Evolutionary conservation across 2,797 vertebrate species (phyloP), one percentile per base, ranked within the genome.

Genomic region (Cygnus olor): DNA sequence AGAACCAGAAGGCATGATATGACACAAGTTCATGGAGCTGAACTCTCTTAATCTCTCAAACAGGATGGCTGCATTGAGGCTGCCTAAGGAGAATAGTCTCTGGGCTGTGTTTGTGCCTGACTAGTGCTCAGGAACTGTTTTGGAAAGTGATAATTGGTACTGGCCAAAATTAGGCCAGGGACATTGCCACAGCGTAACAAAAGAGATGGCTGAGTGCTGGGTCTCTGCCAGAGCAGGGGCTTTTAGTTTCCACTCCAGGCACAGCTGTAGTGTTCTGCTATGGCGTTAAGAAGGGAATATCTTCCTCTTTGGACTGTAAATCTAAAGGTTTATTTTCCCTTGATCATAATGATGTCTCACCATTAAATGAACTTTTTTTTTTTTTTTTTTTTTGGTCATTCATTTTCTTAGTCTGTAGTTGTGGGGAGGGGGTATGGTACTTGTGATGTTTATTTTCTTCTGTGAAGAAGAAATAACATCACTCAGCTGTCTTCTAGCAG

Each of bases 361-460:
- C 34, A 47, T 73, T 72, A 63, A 90, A 66, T 63, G 10, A 78
- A 28, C 14, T 80, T 22, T 10, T 84, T 92, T 88, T 27, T n/a
- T n/a, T n/a, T n/a, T 74, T 45, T 45, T 45, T 42, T 42, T 42
- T 42, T 15, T 38, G 38, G 10, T 44, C 61, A 5, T 42, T 28
- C 14, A 4, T 88, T 86, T 86, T 74, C 56, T 90, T n/a, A 51
- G 58, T 82, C 36, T 0, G 0, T 42, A 69, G 38, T 42, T 81
- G 27, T 34, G 85, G 16, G 10, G 4, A 32, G 17, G 7, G 3
- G 0, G 10, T 1, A 13, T 3, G 4, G 4, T 40, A 28, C n/a
- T 79, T 89, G 42, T 85, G 79, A 40, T 89, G 44, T 85, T 94
- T 58, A 45, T 63, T 85, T 72, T 63, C 14, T 71, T 77, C 34